Evolutionary conservation across 2,888 invertebrate species (phyloP), one percentile per base, ranked within the genome.

Genomic region (Drosophila dives): DNA sequence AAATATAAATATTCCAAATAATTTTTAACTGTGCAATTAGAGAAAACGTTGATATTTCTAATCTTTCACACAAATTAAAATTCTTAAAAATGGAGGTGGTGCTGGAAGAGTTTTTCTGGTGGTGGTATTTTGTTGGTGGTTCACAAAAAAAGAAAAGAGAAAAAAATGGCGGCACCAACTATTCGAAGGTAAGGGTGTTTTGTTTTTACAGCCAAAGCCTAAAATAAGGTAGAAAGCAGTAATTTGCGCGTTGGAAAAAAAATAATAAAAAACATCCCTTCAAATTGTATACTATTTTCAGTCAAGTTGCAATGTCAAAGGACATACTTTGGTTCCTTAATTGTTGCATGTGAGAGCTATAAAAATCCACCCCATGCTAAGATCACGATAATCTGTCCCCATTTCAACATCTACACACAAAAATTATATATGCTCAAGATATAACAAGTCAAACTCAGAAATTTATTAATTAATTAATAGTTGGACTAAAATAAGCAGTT

Each of bases 111-210:
- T 15, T 45, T 23, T 45, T 15, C 45, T 50, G 33, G 55, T 66
- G 53, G 48, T 60, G 48, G 67, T 42, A 53, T 62, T 42, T 26
- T 17, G 29, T 48, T 58, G 36, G 34, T 59, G 59, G 65, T 62
- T 38, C 32, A 48, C 32, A 55, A 75, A 73, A 75, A 75, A 15
- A 8, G 20, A 20, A 23, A 40, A 40, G 8, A 40, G 10, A 50
- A 33, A 56, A 77, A 76, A 72, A 77, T 77, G 77, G 77, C 77
- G 68, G 33, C 63, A 15, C 2, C 15, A 40, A 17, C 40, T 20
- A 58, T 11, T 7, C 8, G 20, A 51, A 34, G 64, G 75, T 75
- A 55, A 70, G 62, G 51, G 70, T 59, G 29, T 32, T 40, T 38
- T 38, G n/a, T 36, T 40, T 45, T 23, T 26, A 58, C 64, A 51